These are phyloP conservation scores for Echiichthys vipera DNA, from an alignment of 2,797 vertebrate genomes.

Conservation along the genomic window DNA sequence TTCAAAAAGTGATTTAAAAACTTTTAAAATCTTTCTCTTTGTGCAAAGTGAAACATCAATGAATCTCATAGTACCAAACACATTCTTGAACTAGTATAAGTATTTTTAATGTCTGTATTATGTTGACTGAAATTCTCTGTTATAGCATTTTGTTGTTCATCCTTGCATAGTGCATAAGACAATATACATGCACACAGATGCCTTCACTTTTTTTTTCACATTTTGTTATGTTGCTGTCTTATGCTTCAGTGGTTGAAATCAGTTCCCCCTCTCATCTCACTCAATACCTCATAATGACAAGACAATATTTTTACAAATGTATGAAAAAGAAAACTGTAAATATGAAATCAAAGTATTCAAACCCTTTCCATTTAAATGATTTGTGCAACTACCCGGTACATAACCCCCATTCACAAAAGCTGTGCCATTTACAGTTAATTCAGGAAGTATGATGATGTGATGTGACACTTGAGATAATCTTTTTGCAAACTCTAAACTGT, in stretches of 20 bases:
- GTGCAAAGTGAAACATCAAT: background rate
- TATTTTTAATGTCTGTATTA: background rate
- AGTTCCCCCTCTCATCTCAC: background rate
- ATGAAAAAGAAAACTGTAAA: background rate
- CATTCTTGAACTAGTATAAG: background rate
- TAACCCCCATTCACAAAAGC: no score
- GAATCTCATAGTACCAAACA: slow-evolving; percentile 4
- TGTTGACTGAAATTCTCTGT: background rate
- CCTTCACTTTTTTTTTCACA: background rate
- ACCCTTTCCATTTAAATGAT: background rate
- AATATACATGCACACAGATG: background rate
- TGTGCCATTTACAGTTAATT: no score
- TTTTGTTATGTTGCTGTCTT: background rate
- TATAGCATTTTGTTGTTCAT: background rate
- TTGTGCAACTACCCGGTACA: no score
- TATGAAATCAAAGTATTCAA: background rate
- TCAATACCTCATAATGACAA: background rate
- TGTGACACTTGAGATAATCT: no score
- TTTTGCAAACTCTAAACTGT: no score
- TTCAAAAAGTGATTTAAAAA: slow-evolving; percentile 29
- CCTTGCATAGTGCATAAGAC: no score
- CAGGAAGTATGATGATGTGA: no score
- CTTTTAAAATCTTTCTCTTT: background rate
- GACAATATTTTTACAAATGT: background rate
- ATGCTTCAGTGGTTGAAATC: background rate